Conservation (phyloP, 2,797 vertebrate genomes). For the Leptatherina wallacei region DNA sequence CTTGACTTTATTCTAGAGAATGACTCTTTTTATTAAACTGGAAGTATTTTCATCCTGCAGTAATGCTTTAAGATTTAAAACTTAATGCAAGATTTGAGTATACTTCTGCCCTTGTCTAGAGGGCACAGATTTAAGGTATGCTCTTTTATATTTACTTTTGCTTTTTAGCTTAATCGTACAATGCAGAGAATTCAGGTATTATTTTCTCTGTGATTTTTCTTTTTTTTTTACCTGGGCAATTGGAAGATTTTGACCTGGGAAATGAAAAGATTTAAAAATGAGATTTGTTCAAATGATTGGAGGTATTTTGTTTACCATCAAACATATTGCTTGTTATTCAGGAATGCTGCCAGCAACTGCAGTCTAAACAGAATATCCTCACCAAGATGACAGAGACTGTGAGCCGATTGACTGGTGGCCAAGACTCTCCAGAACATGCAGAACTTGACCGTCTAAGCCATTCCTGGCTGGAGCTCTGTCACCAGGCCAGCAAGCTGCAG, state of each 20-base stretch:
- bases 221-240: background rate
- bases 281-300: conserved; percentile 16
- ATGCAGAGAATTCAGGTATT: conserved; percentile 1
- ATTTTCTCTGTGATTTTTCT: conserved; percentile 4
- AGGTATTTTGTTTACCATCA: conserved; percentile 20
- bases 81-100: background rate
- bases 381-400: conserved; percentile 89
- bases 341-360: conserved; percentile 92
- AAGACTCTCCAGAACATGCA: conserved; percentile 91
- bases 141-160: background rate
- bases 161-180: background rate
- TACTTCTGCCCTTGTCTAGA: background rate
- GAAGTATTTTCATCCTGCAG: background rate
- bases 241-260: no score
- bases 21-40: background rate
- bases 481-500: conserved; percentile 86
- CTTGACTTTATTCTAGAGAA: background rate
- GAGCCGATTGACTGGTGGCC: conserved; percentile 79
- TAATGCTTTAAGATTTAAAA: background rate
- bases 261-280: background rate
- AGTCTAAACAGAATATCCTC: conserved; percentile 87
- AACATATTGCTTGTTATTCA: conserved; percentile 60
- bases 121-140: background rate
- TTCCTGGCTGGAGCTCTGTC: conserved; percentile 92
- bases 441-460: conserved; percentile 88